Conservation (phyloP, 64 coral and sea anemone genomes). For the Montipora cactus region DNA sequence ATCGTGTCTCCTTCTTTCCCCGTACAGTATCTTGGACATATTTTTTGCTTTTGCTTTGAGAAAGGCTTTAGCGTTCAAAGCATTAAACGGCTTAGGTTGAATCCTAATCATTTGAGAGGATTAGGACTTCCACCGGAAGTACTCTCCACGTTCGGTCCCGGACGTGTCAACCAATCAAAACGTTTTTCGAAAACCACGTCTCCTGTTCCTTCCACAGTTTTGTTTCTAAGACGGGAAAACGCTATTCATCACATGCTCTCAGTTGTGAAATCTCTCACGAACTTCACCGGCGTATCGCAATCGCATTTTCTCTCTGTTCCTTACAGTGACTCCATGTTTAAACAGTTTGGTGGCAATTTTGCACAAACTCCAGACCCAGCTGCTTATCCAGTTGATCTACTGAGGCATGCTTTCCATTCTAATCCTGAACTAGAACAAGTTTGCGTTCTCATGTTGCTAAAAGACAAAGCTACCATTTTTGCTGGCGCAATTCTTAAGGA, state of each 20-base stretch:
- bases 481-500: background rate
- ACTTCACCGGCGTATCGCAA: constrained; percentile 51
- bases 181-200: background rate
- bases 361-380: constrained; percentile 60
- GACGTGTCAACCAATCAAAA: constrained; percentile 29
- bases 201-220: constrained; percentile 62
- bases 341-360: constrained; percentile 67
- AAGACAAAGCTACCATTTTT: constrained; percentile 52
- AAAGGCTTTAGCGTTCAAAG: constrained; percentile 81
- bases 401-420: constrained; percentile 87
- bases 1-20: constrained; percentile 84
- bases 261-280: constrained; percentile 53
- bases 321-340: constrained; percentile 71
- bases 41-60: constrained; percentile 68
- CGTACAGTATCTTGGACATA: constrained; percentile 60
- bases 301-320: constrained; percentile 69
- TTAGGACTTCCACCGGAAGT: constrained; percentile 78
- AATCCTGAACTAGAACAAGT: constrained; percentile 96
- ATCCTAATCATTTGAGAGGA: constrained; percentile 50
- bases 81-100: constrained; percentile 65
- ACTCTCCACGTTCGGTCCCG: constrained; percentile 75
- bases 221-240: constrained; percentile 86
- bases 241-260: constrained; percentile 71
- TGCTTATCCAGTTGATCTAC: constrained; percentile 66
- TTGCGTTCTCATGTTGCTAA: constrained; percentile 82